Conservation (phyloP, 1,140 invertebrate species). For the Cephus cinctus region DNA sequence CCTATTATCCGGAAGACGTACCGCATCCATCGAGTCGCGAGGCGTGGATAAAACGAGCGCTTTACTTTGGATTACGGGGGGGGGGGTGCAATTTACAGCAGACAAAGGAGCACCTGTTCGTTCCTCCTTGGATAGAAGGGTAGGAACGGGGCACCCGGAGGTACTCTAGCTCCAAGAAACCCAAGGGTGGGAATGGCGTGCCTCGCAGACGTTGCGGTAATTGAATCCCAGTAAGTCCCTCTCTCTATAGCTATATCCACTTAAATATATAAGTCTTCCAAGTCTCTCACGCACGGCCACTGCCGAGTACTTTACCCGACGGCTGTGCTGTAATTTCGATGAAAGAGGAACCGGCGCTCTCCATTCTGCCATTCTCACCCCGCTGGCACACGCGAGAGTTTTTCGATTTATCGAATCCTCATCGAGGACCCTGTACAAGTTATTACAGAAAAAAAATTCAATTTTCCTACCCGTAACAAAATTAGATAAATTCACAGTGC, state of each 20-base stretch:
- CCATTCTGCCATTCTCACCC: too few relatives aligned
- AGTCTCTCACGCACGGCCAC: too few relatives aligned
- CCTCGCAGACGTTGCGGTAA: conserved; percentile 55
- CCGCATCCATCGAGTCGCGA: conserved; percentile 51
- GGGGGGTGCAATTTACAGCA: conserved; percentile 54
- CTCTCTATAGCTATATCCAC: conserved; percentile 34
- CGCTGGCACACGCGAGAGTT: too few relatives aligned
- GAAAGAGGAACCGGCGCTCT: too few relatives aligned
- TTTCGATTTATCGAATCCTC: too few relatives aligned
- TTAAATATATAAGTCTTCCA: conserved; percentile 27
- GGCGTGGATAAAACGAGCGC: conserved; percentile 55
- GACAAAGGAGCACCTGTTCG: conserved; percentile 54
- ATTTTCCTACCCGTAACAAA: too few relatives aligned
- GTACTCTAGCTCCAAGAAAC: conserved; percentile 7
- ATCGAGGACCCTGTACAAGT: too few relatives aligned
- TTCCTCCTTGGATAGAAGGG: conserved; percentile 47
- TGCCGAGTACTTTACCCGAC: too few relatives aligned
- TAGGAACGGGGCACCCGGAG: conserved; percentile 33
- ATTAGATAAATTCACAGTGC: too few relatives aligned
- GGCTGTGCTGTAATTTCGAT: too few relatives aligned
- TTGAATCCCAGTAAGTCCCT: conserved; percentile 53
- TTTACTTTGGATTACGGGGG: conserved; percentile 56
- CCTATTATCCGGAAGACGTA: conserved; percentile 51
- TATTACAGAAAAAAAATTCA: too few relatives aligned
- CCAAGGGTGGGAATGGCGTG: conserved; percentile 48